Evolutionary conservation across 2,113 vertebrate genomes (phyloP).

Genomic region (Tenrec ecaudatus): DNA sequence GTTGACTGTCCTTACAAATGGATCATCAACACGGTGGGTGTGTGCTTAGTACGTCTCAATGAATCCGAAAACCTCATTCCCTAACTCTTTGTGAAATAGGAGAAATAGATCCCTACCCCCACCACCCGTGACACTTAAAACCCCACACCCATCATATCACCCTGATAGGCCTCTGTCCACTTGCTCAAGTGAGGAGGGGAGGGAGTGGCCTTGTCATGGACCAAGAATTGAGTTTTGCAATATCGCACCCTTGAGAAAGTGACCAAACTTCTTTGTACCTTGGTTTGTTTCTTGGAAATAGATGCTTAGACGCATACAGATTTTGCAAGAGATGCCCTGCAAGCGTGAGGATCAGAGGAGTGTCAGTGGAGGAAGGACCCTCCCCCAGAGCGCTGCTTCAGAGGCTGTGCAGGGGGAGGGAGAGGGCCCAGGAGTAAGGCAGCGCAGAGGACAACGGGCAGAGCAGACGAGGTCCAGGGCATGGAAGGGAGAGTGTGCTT

Average conservation of each 20-base stretch:
- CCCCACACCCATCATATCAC: background rate
- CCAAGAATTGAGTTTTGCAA: background rate
- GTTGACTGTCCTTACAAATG: background rate
- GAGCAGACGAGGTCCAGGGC: background rate
- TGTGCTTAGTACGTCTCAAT: background rate
- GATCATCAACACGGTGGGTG: background rate
- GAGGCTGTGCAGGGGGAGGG: no score
- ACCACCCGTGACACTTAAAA: background rate
- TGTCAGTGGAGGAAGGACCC: background rate
- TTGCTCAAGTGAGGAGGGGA: background rate
- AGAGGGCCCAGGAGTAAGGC: background rate
- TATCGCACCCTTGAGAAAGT: background rate
- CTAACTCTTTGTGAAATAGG: background rate
- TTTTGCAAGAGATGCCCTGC: background rate
- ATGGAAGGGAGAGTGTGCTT: background rate
- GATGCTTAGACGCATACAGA: background rate
- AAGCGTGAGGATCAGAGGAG: background rate
- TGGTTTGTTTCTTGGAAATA: background rate
- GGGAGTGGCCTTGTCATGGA: background rate
- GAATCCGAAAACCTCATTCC: background rate
- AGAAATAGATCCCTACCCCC: background rate
- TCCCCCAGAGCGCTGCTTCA: fast-evolving
- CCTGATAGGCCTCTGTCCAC: background rate
- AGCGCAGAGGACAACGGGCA: background rate
- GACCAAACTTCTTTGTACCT: background rate